These are phyloP conservation scores for Cheiracanthium punctorium DNA, from an alignment of 2,888 invertebrate genomes.

Conservation along the genomic window DNA sequence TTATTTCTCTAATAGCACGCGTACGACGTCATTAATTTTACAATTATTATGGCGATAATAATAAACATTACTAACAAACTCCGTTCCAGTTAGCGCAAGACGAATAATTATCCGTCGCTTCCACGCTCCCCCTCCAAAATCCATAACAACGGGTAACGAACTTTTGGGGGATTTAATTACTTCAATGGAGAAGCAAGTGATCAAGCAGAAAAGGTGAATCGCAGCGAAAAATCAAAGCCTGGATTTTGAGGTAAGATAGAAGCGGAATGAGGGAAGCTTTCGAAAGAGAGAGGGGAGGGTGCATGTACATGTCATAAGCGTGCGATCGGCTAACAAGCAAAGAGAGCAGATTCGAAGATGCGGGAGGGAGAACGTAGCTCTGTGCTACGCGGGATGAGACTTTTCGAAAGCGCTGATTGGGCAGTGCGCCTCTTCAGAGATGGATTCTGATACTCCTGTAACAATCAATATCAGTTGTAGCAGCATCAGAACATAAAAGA, in stretches of 20 bases:
- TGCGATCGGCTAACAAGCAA: conserved; percentile 48
- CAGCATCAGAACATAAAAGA: conserved; percentile 13
- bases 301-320: conserved; percentile 24
- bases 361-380: no score
- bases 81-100: not conserved
- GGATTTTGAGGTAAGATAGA: not conserved
- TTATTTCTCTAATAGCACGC: no score
- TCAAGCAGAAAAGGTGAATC: conserved; percentile 13
- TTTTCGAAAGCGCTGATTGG: conserved; percentile 40
- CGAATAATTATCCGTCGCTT: not conserved
- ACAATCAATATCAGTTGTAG: conserved; percentile 42
- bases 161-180: not conserved
- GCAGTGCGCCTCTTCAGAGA: conserved; percentile 42
- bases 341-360: not conserved
- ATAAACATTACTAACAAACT: not conserved
- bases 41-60: no score
- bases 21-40: no score
- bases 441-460: conserved; percentile 43
- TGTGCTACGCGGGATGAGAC: not conserved
- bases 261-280: no score
- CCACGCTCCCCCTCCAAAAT: not conserved
- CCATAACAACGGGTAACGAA: conserved; percentile 4
- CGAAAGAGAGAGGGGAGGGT: not conserved
- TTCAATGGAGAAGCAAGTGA: not conserved
- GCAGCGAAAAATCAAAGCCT: not conserved